Evolutionary conservation across 2,797 vertebrate species (phyloP), one percentile per base, ranked within the genome.

Genomic region (Protosalanx chinensis): DNA sequence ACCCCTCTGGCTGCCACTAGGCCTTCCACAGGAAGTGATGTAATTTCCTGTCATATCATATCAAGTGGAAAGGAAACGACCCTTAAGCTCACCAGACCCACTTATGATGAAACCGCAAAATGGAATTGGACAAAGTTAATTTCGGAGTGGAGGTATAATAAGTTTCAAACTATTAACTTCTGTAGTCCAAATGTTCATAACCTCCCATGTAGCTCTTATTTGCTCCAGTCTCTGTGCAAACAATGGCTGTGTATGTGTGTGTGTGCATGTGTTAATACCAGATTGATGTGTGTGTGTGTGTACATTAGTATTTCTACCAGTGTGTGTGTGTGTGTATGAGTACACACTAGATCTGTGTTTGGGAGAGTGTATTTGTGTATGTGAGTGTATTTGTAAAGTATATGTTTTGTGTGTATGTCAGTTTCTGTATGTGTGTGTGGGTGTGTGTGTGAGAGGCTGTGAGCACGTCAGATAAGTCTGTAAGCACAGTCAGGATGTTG

Each of bases 1-100:
- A 78, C 75, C 76, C 53, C 70, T 85, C 79, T 73, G 71, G 56
- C 77, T 18, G 71, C 72, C 37, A 56, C 66, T 49, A 65, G 59
- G 75, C 53, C 29, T 60, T 20, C 74, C 68, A 72, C 77, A 92
- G 90, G 89, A 92, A 89, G 81, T 91, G 81, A 86, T 81, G 84
- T 93, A 88, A 92, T 80, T 87, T 93, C 90, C 92, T 84, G 78
- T 85, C 70, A 80, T 85, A 88, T 82, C 82, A 76, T 79, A 72
- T 74, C 73, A 72, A 79, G 83, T 86, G 76, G 89, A 91, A 91
- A 90, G 84, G 86, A 84, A 78, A 92, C 90, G 84, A 81, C 87
- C 83, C 74, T 81, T 74, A 85, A 81, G 85, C 89, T 88, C 82
- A 87, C 82, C 76, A 74, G 76, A 80, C 76, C 76, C 15, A 71